Conservation (phyloP, 2,888 invertebrate genomes). For the Lepidochitona cinerea region DNA sequence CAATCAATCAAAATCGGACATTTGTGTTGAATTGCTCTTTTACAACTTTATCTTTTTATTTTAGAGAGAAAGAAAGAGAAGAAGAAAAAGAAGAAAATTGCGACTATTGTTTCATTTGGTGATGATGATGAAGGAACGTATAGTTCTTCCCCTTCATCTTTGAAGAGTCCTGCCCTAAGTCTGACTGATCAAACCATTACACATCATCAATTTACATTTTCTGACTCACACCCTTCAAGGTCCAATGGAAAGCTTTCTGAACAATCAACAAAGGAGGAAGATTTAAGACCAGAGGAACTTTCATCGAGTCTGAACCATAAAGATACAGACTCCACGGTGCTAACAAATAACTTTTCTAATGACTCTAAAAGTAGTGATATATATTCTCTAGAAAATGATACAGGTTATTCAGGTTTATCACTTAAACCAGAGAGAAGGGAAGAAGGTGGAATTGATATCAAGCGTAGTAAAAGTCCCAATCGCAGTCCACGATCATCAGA, state of each 20-base stretch:
- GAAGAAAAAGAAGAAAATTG: slow-evolving; percentile 76
- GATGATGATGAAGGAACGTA: slow-evolving; percentile 73
- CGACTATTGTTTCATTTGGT: slow-evolving; percentile 81
- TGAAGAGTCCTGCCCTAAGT: slow-evolving; percentile 29
- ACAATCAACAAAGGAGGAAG: not conserved
- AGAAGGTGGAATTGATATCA: not conserved
- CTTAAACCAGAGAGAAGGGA: not conserved
- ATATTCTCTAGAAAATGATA: not conserved
- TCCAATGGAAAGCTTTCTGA: not conserved
- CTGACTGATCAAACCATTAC: not conserved
- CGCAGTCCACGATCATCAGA: not conserved
- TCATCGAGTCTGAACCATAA: not conserved
- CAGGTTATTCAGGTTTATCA: not conserved
- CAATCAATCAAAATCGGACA: too few species aligned
- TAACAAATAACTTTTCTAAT: not conserved
- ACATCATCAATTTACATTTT: not conserved
- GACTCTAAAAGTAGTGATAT: not conserved
- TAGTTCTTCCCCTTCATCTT: slow-evolving; percentile 33
- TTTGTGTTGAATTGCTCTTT: too few species aligned
- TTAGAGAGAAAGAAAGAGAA: slow-evolving; percentile 68
- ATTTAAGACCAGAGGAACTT: not conserved
- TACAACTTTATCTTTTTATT: too few species aligned
- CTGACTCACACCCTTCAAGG: too few species aligned
- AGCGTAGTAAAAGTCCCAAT: not conserved
- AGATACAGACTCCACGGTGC: not conserved